Base-by-base conservation (phyloP, 2,888 invertebrate species). In the Caradrina kadenii region DNA sequence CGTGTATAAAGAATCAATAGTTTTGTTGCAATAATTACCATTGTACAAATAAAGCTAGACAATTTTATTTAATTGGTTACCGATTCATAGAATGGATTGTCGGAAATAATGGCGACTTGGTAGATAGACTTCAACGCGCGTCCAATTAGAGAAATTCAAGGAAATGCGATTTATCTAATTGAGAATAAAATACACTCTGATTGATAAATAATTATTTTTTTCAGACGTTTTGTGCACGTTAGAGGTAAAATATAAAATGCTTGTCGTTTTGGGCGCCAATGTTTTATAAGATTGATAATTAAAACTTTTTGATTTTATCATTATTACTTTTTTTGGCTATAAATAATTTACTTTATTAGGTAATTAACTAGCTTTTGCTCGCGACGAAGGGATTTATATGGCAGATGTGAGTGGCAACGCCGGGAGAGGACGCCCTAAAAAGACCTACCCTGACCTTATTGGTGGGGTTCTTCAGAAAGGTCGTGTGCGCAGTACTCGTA, bases 41-140 rank as follows among this genome's bases (percentile, higher is more conserved):
- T 13, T 26, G 21, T 59, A 39, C 49, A 69, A 76, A 22, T 54
- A 69, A 39, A 45, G 13, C 21, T 63, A 45, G 17, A 48, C 0
- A 31, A 45, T 55, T 62, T 45, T 63, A 69, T 63, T 62, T 45
- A 69, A 69, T 63, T 76, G 54, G 50, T 50, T 48, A 45, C 59
- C 49, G 15, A 55, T 66, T 59, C 31, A 54, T 66, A 45, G 22
- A 74, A 66, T n/a, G 13, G 19, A 8, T 22, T 15, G 15, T 31
- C 13, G 21, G 39, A 17, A 50, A 65, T 48, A 55, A 58, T 54
- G 65, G 17, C 15, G 39, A 11, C 11, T 58, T 64, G n/a, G 48
- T 55, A 39, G 54, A 55, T 35, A 35, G 10, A 64, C 50, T 31
- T 58, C 22, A 50, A 31, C 1, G 39, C 31, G n/a, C 39, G n/a